Evolutionary conservation across 2,888 invertebrate genomes (phyloP).

Genomic region (Lutraria lutraria): DNA sequence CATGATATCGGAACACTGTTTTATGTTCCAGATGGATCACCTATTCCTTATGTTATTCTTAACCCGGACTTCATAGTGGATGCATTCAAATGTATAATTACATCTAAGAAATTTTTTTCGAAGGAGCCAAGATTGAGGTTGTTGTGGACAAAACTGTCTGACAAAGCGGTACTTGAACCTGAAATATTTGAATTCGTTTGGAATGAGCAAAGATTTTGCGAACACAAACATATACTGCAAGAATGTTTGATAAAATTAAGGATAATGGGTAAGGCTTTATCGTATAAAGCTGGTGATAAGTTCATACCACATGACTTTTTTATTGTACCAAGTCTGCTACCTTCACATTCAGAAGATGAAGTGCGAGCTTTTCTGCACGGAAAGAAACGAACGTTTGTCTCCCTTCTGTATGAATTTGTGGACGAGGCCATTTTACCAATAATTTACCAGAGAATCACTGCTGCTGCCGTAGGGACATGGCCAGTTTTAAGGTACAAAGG

Average conservation of each 20-base stretch:
- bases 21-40: constrained; percentile 43
- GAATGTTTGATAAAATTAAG: constrained; percentile 36
- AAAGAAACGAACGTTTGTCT: neutral
- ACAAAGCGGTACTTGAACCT: constrained; percentile 27
- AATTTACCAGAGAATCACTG: constrained; percentile 41
- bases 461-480: constrained; percentile 47
- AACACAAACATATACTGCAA: constrained; percentile 33
- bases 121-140: neutral
- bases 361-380: neutral
- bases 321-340: constrained; percentile 44
- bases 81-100: constrained; percentile 54
- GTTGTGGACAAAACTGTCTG: constrained; percentile 20
- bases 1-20: constrained; percentile 42
- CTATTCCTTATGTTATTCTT: constrained; percentile 40
- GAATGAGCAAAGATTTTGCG: constrained; percentile 26
- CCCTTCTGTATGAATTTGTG: constrained; percentile 28
- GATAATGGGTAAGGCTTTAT: constrained; percentile 30
- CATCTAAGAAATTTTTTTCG: constrained; percentile 44
- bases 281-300: neutral
- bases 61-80: constrained; percentile 48
- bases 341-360: neutral
- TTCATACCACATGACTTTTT: constrained; percentile 28
- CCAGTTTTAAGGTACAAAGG: constrained; percentile 24
- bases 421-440: constrained; percentile 27
- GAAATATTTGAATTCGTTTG: constrained; percentile 38